phyloP scores from a whole-genome alignment of 2,113 vertebrate genomes.

The Carollia perspicillata region DNA sequence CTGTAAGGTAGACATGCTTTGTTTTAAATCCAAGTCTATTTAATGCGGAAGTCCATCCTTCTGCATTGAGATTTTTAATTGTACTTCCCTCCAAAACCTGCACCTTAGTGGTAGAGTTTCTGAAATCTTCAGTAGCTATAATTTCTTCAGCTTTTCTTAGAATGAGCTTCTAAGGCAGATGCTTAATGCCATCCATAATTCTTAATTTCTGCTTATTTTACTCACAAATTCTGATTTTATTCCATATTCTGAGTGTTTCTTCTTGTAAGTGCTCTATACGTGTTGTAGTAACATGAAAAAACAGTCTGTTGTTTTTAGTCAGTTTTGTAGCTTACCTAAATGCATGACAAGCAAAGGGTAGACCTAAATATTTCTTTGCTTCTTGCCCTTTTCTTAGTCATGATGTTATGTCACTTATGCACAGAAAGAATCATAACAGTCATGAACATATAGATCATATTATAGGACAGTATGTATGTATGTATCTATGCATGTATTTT shows the following conservation, averaged over 20 bases:
- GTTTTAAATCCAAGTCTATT: background rate
- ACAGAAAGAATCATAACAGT: background rate
- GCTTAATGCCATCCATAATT: background rate
- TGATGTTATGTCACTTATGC: background rate
- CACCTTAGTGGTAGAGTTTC: background rate
- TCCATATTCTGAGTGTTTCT: background rate
- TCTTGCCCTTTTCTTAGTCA: background rate
- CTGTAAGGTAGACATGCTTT: background rate
- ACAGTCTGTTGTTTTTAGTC: background rate
- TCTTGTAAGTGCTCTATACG: background rate
- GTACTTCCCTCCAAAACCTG: background rate
- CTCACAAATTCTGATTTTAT: background rate
- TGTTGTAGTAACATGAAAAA: background rate
- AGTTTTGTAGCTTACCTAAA: background rate
- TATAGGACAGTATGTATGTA: background rate
- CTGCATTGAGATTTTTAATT: background rate
- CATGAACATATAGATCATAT: background rate
- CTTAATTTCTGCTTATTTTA: background rate
- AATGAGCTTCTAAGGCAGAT: background rate
- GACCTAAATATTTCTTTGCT: background rate
- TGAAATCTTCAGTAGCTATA: background rate
- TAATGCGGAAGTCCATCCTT: background rate
- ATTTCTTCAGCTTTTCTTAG: background rate
- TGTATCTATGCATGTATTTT: no score
- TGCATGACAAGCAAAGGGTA: background rate